Conservation (phyloP, 2,113 vertebrate genomes). For the Melozone crissalis region DNA sequence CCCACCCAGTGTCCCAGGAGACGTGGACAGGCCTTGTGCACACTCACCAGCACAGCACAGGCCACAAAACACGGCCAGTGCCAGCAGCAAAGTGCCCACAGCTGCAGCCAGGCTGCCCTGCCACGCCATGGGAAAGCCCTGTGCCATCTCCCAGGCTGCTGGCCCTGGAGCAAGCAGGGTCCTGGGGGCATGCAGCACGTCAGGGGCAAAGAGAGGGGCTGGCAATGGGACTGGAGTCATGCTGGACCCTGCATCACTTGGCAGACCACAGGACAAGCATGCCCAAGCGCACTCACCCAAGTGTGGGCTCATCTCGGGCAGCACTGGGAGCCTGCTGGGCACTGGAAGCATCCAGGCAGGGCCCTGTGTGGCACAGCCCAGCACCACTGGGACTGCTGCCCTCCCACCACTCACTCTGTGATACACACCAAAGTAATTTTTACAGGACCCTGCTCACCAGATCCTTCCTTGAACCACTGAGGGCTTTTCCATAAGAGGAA, state of each 20-base stretch:
- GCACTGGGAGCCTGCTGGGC: background rate
- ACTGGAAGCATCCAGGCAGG: background rate
- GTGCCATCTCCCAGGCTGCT: background rate
- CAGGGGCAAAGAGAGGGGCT: background rate
- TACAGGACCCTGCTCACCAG: background rate
- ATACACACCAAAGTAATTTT: background rate
- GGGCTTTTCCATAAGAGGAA: slow-evolving; percentile 60
- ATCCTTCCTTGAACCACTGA: slow-evolving; percentile 2
- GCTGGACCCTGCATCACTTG: background rate
- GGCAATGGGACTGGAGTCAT: background rate
- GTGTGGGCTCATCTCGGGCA: fast-evolving
- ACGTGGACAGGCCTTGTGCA: background rate
- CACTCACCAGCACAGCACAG: background rate
- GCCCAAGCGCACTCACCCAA: fast-evolving
- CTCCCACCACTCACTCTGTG: fast-evolving
- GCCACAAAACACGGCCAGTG: fast-evolving
- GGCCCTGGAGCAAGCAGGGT: background rate
- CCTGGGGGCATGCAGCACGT: background rate
- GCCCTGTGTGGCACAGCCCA: background rate
- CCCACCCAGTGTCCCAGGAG: background rate
- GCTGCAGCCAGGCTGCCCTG: background rate
- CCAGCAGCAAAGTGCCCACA: background rate
- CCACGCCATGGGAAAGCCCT: background rate
- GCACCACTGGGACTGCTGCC: fast-evolving
- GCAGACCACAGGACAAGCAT: fast-evolving